phyloP scores from a whole-genome alignment of 2,113 vertebrate genomes.

The Pampusana beccarii region DNA sequence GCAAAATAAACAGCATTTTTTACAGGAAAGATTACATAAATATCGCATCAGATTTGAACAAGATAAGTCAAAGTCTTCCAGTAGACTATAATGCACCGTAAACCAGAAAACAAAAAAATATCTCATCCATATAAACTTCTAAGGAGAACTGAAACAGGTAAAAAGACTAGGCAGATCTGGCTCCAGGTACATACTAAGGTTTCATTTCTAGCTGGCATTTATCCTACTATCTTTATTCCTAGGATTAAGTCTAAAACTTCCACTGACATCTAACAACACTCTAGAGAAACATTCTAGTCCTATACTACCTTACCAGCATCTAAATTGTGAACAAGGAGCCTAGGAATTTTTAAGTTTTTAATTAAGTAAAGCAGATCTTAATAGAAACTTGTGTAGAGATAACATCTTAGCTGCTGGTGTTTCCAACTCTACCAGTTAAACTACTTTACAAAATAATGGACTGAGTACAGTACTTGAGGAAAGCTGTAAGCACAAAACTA shows the following conservation, averaged over 20 bases:
- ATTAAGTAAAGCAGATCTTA: neutral
- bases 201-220: neutral
- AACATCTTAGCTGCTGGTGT: neutral
- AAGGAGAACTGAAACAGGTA: neutral
- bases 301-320: neutral
- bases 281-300: neutral
- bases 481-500: neutral
- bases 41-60: neutral
- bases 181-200: neutral
- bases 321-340: neutral
- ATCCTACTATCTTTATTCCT: neutral
- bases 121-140: neutral
- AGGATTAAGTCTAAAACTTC: neutral
- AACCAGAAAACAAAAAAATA: neutral
- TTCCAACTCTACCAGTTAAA: neutral
- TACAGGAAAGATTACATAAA: neutral
- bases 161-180: neutral
- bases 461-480: neutral
- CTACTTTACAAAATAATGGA: neutral
- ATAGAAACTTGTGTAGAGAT: neutral
- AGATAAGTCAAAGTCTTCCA: neutral
- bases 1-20: neutral
- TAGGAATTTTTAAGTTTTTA: neutral
- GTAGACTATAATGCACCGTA: accelerated
- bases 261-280: neutral